Base-by-base conservation (phyloP, 2,113 vertebrate species). In the Oryzias javanicus region DNA sequence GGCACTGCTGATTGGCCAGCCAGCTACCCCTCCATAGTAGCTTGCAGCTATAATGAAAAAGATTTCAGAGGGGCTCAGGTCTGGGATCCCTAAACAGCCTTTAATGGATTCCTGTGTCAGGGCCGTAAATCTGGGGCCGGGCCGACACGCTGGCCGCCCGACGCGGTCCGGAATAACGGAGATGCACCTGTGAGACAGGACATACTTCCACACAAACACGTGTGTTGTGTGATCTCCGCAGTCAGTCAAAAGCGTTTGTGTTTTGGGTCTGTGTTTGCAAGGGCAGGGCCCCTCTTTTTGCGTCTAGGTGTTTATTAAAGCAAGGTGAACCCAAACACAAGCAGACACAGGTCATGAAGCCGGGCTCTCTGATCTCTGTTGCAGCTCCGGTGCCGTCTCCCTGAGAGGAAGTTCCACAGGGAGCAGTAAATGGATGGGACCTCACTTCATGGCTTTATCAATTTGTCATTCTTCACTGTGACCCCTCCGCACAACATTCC, bases 61-160 rank as follows among this genome's bases (percentile, higher is more conserved):
- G 54, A 91, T 89, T 89, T 90, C 80, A 89, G 83, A 88, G 85
- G 86, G 87, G 89, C 78, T 89, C 90, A 71, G 89, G 88, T 76
- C 90, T 79, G 73, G 76, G 81, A 88, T 89, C 89, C 86, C 87
- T 88, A 92, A 90, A 90, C 92, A 92, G 87, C 83, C 80, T 91
- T 92, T 94, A 93, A 93, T 93, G 91, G 90, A 91, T 94, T 92
- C 89, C 87, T 93, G 92, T 91, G 92, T 90, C 88, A 90, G 83
- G 87, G 84, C 70, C 51, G 84, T 91, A 94, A 94, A 93, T 93
- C 91, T 89, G 85, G 88, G 73, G 82, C 86, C 84, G 60, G 12
- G 79, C 79, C 68, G 76, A 77, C 67, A 42, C 67, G 76, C 80
- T 61, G 82, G 81, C 73, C 86, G 73, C 81, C 69, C 69, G 86